These are phyloP conservation scores for Holothuria leucospilota DNA, from an alignment of 53 echinoderm and acorn worm genomes.

Conservation along the genomic window DNA sequence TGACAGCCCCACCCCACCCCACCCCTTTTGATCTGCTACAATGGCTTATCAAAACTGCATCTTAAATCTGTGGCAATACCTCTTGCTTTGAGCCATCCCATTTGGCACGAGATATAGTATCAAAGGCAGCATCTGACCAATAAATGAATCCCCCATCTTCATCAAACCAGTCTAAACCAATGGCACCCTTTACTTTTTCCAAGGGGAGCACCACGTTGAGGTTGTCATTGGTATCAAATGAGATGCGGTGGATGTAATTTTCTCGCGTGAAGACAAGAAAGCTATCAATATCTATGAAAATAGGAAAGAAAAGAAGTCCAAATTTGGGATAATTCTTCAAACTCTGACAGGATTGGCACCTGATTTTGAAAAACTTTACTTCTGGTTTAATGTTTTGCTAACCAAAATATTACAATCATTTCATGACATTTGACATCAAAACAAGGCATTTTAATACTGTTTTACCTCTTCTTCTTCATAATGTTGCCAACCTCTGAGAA, in stretches of 20 bases:
- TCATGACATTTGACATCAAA: no score
- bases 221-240: constrained; percentile 83
- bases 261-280: constrained; percentile 78
- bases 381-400: no score
- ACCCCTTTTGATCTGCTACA: no score
- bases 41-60: no score
- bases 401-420: no score
- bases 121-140: constrained; percentile 83
- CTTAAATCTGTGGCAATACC: constrained; percentile 33
- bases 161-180: constrained; percentile 91
- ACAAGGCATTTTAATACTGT: no score
- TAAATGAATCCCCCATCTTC: constrained; percentile 70
- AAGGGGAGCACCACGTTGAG: constrained; percentile 84
- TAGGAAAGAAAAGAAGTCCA: not conserved
- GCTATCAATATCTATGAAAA: constrained; percentile 69
- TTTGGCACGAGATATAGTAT: constrained; percentile 79
- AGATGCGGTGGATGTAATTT: constrained; percentile 83
- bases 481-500: no score
- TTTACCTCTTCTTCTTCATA: no score
- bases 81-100: constrained; percentile 86
- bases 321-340: no score
- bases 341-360: not conserved
- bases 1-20: no score
- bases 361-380: not conserved
- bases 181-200: constrained; percentile 70